Base-by-base conservation (phyloP, 2,888 invertebrate species). In the Eupithecia abbreviata region DNA sequence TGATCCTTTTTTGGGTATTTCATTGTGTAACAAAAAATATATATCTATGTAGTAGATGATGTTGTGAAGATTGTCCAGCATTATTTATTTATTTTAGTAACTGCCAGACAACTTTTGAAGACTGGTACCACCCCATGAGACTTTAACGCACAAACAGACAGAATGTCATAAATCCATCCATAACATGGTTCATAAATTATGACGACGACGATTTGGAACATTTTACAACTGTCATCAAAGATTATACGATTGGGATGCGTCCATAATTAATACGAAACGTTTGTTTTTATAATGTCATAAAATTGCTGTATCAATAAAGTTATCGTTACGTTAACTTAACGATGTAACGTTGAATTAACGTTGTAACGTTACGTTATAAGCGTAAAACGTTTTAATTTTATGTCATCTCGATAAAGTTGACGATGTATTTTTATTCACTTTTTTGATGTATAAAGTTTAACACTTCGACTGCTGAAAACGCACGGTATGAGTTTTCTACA, bases 171-270 rank as follows among this genome's bases (percentile, higher is more conserved):
- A 94, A 93, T 90, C 86, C 87, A 85, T 89, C 92, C 92, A 93
- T 95, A 94, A 94, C 93, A 94, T 92, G 95, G 88, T 91, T 91
- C 93, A 93, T 93, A 94, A 95, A 94, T 94, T 94, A 94, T 95
- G 92, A 94, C 88, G 93, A 91, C 92, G 90, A 91, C 92, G 90
- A 94, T 94, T 94, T 91, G 91, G 93, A 92, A 90, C 91, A 92
- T 95, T 95, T 95, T 94, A 95, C 93, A 95, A 88, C 94, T 84
- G 91, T 92, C 85, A 95, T 94, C 91, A 94, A 94, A 92, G 88
- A 89, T 90, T 87, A 94, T 94, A 94, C 91, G 94, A 94, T 91
- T 92, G 87, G 89, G 92, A 93, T 90, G 91, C 89, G 90, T 90
- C 90, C 89, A 92, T 94, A 94, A 95, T 95, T 94, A 95, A 94